Evolutionary conservation across 2,797 vertebrate species (phyloP).

Genomic region (Trematomus bernacchii): DNA sequence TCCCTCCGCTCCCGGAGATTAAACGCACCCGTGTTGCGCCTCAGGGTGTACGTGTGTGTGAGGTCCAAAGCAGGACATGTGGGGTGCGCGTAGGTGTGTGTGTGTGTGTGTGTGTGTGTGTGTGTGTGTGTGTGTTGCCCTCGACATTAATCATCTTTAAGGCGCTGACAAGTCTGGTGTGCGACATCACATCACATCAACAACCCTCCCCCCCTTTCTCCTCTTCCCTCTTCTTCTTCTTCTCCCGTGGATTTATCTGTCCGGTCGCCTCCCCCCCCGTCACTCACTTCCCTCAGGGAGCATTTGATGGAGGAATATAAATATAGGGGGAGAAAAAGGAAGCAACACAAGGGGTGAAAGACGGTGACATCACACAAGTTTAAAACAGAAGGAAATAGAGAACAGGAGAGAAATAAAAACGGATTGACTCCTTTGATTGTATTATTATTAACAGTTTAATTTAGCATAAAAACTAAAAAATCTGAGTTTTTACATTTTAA

Average conservation of each 20-base stretch:
- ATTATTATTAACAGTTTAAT: not conserved
- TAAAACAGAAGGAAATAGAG: not conserved
- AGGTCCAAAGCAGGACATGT: conserved; percentile 51
- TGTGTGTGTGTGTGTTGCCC: conserved; percentile 81
- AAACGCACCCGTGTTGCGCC: conserved; percentile 83
- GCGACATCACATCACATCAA: conserved; percentile 76
- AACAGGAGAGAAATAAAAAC: not conserved
- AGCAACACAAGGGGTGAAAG: conserved; percentile 33
- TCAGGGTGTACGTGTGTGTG: conserved; percentile 66
- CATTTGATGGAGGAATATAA: conserved; percentile 56
- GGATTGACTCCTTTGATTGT: not conserved
- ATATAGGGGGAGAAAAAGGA: conserved; percentile 54
- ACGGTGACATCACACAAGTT: conserved; percentile 13
- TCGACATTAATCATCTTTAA: conserved; percentile 99
- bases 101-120: conserved; percentile 26
- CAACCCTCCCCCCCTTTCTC: conserved; percentile 50
- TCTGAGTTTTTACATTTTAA: not conserved
- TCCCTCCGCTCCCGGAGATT: conserved; percentile 90
- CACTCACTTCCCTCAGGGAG: conserved; percentile 86
- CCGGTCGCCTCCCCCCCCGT: conserved; percentile 85
- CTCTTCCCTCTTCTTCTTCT: conserved; percentile 51
- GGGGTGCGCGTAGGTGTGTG: conserved; percentile 3
- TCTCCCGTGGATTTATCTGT: conserved; percentile 90
- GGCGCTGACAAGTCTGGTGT: conserved; percentile 93
- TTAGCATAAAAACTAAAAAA: too few species aligned